phyloP scores from a whole-genome alignment of 2,797 vertebrate species.

The Momotus momota region DNA sequence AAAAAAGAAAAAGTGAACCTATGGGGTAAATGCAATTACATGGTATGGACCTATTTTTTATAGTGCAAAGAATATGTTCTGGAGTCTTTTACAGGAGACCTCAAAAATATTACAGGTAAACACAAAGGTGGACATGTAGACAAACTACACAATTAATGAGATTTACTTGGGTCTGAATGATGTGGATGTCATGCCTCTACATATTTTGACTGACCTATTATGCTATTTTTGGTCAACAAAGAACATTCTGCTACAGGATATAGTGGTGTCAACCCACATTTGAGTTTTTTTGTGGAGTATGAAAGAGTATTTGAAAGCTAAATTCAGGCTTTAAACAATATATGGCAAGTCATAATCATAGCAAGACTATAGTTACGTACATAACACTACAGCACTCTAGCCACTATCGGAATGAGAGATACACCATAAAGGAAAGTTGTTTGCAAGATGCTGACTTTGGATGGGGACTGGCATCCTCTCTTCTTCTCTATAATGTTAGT shows the following conservation, averaged over 20 bases:
- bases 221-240: constrained; percentile 21
- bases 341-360: constrained; percentile 25
- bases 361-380: constrained; percentile 2
- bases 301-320: constrained; percentile 7
- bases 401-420: constrained; percentile 12
- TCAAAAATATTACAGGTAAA: neutral
- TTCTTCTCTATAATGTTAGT: neutral
- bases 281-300: neutral
- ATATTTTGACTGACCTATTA: neutral
- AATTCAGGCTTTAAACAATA: constrained; percentile 50
- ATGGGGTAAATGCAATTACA: neutral
- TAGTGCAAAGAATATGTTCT: neutral
- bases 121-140: neutral
- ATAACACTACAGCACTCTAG: neutral
- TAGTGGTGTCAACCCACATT: neutral
- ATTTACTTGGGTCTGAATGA: constrained; percentile 23
- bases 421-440: constrained; percentile 24
- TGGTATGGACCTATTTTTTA: neutral
- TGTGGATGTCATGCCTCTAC: neutral
- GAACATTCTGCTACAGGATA: neutral
- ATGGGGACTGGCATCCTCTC: neutral
- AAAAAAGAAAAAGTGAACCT: neutral
- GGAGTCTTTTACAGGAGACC: neutral
- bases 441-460: constrained; percentile 14
- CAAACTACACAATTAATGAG: neutral